Base-by-base conservation (phyloP, 2,888 invertebrate genomes). In the Carterocephalus palaemon region DNA sequence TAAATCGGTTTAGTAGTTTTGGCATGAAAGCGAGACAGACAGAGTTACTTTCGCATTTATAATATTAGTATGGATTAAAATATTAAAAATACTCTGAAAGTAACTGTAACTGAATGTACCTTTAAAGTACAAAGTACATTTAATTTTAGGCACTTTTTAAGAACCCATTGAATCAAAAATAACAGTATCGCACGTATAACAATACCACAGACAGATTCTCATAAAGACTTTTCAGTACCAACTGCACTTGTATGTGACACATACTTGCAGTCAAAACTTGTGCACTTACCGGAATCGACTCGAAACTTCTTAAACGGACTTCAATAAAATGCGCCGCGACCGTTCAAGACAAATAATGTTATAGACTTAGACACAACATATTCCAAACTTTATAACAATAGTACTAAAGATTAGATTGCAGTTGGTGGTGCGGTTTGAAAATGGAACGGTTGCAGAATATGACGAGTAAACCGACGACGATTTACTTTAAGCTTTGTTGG, bases 261-360 rank as follows among this genome's bases (percentile, higher is more conserved):
- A 28, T 16, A 40, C 31, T 26, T 20, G 22, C 20, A 39, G 28
- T 39, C 15, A 15, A 20, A 31, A 40, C 23, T 40, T 32, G 15
- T 40, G 31, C 33, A 33, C 41, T 20, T 33, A 13, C 16, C 41
- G 33, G 34, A 42, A 42, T 33, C 34, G 41, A 42, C 26, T 42
- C 33, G 17, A 19, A 31, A 39, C 31, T 40, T 40, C 41, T 33
- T 42, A 42, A 42, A 42, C 33, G 41, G 41, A 42, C 41, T 42
- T 42, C 41, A 40, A 42, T 42, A 42, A 34, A 33, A 31, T 15
- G 38, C 22, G 19, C 41, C 24, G 26, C 41, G 20, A 42, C 33
- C 24, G 19, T n/a, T 39, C 4, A n/a, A 33, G 17, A 33, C 17
- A 24, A 29, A 29, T 16, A 29, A n/a, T 16, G 29, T 29, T 28